phyloP scores from a whole-genome alignment of 2,888 invertebrate genomes.

The Napeogenes inachia region DNA sequence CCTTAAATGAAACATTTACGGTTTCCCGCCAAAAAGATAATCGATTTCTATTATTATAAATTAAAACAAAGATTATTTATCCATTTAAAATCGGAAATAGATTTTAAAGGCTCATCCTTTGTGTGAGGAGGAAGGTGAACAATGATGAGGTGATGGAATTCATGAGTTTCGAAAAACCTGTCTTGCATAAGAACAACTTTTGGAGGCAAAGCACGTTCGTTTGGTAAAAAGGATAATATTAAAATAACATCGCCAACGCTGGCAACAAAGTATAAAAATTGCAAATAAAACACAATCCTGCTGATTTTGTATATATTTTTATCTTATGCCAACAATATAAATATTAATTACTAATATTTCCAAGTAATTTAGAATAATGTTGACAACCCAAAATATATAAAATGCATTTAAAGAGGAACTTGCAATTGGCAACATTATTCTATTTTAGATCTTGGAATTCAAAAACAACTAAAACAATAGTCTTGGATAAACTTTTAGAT shows the following conservation, averaged over 20 bases:
- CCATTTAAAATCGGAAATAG: too few species aligned
- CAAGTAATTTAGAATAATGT: background rate
- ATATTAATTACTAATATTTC: constrained; percentile 2
- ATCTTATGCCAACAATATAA: constrained; percentile 5
- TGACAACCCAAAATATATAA: background rate
- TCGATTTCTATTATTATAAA: too few species aligned
- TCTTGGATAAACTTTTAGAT: background rate
- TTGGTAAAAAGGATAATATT: too few species aligned
- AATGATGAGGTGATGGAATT: too few species aligned
- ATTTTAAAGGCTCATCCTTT: too few species aligned
- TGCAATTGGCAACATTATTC: constrained; percentile 1
- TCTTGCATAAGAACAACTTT: too few species aligned
- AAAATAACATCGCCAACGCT: background rate
- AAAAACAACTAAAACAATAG: constrained; percentile 1
- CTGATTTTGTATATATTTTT: constrained; percentile 4
- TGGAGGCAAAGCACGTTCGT: too few species aligned
- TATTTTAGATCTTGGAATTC: constrained; percentile 1
- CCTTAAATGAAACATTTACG: too few species aligned
- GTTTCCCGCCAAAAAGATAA: too few species aligned
- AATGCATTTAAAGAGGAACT: background rate
- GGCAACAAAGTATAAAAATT: background rate
- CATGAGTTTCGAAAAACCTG: too few species aligned
- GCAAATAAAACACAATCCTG: background rate
- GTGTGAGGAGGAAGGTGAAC: too few species aligned
- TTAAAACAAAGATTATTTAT: too few species aligned